These are phyloP conservation scores for Chalcosyrphus nemorum DNA, from an alignment of 2,888 invertebrate genomes.

Conservation along the genomic window DNA sequence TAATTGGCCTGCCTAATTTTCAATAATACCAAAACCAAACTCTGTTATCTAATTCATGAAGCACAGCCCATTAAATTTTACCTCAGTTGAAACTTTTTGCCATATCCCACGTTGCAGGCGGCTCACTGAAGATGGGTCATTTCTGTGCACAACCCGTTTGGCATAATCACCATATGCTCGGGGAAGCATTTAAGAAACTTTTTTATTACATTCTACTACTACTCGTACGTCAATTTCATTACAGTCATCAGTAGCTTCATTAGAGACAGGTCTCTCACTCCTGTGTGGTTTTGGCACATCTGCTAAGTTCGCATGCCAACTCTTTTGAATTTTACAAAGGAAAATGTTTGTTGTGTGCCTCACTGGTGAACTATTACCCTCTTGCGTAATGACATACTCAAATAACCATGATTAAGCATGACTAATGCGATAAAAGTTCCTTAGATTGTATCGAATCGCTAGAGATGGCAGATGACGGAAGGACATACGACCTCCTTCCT, in stretches of 20 bases:
- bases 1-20: neutral
- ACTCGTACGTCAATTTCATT: neutral
- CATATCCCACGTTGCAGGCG: no score
- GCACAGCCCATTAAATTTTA: neutral
- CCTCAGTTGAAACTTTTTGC: no score
- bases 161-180: neutral
- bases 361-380: neutral
- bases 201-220: neutral
- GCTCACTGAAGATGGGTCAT: neutral
- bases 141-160: neutral
- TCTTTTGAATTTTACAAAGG: conserved; percentile 7
- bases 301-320: neutral
- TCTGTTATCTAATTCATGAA: neutral
- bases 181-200: neutral
- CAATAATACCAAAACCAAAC: neutral
- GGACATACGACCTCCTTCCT: no score
- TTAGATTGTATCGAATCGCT: no score
- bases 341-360: neutral
- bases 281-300: neutral
- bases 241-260: neutral
- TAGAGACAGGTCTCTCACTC: neutral
- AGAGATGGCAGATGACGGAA: no score
- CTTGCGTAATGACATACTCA: neutral
- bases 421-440: no score
- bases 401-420: neutral